These are phyloP conservation scores for Sciaenops ocellatus DNA, from an alignment of 2,797 vertebrate species.

Conservation along the genomic window DNA sequence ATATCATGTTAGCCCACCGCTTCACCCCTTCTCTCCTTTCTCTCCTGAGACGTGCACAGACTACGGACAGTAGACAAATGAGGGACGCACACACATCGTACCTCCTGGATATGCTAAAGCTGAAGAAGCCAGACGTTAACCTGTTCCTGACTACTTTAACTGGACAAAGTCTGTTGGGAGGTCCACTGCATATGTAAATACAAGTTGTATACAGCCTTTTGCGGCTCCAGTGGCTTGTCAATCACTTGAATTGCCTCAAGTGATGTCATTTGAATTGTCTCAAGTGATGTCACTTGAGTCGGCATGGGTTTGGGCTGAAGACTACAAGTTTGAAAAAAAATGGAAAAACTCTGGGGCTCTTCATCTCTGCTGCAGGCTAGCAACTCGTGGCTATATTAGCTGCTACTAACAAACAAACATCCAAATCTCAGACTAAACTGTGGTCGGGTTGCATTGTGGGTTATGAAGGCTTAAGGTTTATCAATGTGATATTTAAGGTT, in stretches of 20 bases:
- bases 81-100: neutral
- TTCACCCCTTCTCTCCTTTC: constrained; percentile 47
- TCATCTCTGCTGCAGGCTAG: neutral
- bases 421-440: neutral
- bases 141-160: neutral
- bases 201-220: neutral
- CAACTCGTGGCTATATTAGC: neutral
- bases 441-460: neutral
- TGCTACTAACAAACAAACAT: no score
- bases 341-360: no score
- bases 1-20: constrained; percentile 42
- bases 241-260: no score
- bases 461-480: neutral
- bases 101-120: constrained; percentile 3
- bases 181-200: neutral
- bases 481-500: neutral
- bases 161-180: neutral
- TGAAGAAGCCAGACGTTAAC: constrained; percentile 1
- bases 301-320: neutral
- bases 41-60: constrained; percentile 50
- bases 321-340: neutral
- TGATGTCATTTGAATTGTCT: neutral
- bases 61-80: constrained; percentile 37
- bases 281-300: neutral
- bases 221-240: neutral